These are phyloP conservation scores for Pasiphila rectangulata DNA, from an alignment of 2,888 invertebrate species.

Conservation along the genomic window DNA sequence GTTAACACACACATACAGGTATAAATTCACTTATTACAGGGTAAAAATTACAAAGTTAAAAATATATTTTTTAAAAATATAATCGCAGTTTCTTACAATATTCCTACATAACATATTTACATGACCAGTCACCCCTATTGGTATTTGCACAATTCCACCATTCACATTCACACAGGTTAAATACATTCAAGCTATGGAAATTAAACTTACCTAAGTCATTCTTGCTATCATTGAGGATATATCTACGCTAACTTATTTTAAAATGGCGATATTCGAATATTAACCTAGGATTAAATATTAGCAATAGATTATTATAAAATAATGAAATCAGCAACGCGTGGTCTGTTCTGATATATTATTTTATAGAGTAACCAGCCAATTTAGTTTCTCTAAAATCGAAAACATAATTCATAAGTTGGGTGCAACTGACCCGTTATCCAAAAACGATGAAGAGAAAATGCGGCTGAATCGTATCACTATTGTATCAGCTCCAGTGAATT, in stretches of 20 bases:
- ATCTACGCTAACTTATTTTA: constrained; percentile 7
- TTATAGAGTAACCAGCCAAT: too few species aligned
- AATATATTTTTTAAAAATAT: constrained; percentile 66
- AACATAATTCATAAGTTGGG: too few species aligned
- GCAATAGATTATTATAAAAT: constrained; percentile 1
- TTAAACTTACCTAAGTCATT: constrained; percentile 15
- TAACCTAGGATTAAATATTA: constrained; percentile 14
- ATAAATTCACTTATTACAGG: constrained; percentile 27
- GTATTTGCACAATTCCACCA: constrained; percentile 10
- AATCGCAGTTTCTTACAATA: constrained; percentile 54
- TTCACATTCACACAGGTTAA: constrained; percentile 14
- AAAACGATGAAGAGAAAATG: too few species aligned
- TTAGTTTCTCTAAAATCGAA: too few species aligned
- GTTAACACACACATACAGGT: constrained; percentile 21
- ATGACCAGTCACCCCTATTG: constrained; percentile 43
- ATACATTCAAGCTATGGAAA: constrained; percentile 5
- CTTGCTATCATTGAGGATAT: constrained; percentile 9
- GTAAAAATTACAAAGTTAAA: constrained; percentile 36
- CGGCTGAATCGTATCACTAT: too few species aligned
- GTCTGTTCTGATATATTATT: too few species aligned
- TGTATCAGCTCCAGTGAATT: too few species aligned
- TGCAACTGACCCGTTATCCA: too few species aligned
- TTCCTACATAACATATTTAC: constrained; percentile 66
- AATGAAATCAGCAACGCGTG: too few species aligned
- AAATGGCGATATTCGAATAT: constrained; percentile 9